A percentile compares a stretch with the other conserved stretches of the same genome.
Conservation (phyloP, 1,140 invertebrate species). For the Gryon sp. region DNA sequence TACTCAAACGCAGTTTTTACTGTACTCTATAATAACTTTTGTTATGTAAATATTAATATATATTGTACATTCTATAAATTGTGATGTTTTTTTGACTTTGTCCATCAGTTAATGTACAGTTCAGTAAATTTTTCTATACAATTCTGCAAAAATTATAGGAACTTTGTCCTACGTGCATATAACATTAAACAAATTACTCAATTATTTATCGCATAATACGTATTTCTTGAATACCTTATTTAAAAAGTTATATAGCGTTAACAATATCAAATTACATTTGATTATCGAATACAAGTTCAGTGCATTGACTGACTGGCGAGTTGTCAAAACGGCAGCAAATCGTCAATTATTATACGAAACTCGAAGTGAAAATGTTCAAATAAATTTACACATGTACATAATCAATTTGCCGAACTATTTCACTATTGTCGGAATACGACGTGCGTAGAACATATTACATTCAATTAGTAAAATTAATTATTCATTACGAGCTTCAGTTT, state of each 20-base stretch:
- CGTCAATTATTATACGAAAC: constrained; percentile 43
- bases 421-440: constrained; percentile 7
- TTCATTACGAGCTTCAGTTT: not conserved
- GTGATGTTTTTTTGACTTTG: no score
- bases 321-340: constrained; percentile 48
- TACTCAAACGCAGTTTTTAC: no score
- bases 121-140: no score
- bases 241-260: constrained; percentile 39
- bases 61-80: no score
- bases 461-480: constrained; percentile 42
- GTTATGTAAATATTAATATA: no score
- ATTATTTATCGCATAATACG: constrained; percentile 31
- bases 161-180: no score
- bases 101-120: no score
- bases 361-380: constrained; percentile 53
- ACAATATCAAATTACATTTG: constrained; percentile 41
- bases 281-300: constrained; percentile 34
- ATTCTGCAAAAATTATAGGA: no score
- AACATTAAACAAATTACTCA: constrained; percentile 19
- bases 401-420: constrained; percentile 37
- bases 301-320: constrained; percentile 8
- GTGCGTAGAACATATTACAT: constrained; percentile 5
- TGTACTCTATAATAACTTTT: no score
- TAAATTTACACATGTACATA: constrained; percentile 56
- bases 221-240: constrained; percentile 2